A percentile compares a stretch with the other conserved stretches of the same genome.
phyloP scores from a whole-genome alignment of 92 coral and sea anemone genomes.

The Zoanthus solanderi region DNA sequence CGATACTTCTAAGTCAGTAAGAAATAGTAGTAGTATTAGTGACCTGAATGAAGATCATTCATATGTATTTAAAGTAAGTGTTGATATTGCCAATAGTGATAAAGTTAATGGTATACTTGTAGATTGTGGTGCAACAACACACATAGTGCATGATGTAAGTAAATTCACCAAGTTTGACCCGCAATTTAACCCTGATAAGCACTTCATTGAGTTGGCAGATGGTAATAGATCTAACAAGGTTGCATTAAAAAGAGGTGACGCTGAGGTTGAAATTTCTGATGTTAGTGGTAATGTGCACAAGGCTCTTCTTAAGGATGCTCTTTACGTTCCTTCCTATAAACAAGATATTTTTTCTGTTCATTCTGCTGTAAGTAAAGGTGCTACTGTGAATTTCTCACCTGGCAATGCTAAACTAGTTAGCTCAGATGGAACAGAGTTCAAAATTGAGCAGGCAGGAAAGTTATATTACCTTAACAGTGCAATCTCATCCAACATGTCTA shows the following conservation, averaged over 20 bases:
- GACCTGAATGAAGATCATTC: constrained; percentile 31
- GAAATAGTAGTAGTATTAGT: background rate
- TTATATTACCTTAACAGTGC: constrained; percentile 44
- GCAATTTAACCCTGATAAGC: constrained; percentile 30
- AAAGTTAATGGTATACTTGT: constrained; percentile 36
- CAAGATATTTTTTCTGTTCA: constrained; percentile 65
- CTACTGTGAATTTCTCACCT: constrained; percentile 55
- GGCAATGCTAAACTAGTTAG: constrained; percentile 41
- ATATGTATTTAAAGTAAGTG: constrained; percentile 40
- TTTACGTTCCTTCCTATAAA: constrained; percentile 59
- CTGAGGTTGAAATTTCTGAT: constrained; percentile 43
- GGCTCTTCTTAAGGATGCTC: constrained; percentile 51
- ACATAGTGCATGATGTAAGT: constrained; percentile 39
- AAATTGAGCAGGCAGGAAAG: constrained; percentile 56
- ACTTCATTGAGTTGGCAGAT: constrained; percentile 56
- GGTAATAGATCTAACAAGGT: constrained; percentile 56
- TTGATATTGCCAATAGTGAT: background rate
- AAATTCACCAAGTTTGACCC: constrained; percentile 55
- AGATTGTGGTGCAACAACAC: constrained; percentile 55
- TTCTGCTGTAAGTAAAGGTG: constrained; percentile 56
- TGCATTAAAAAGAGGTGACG: constrained; percentile 60
- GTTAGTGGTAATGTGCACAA: constrained; percentile 42
- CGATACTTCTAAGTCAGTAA: constrained; percentile 6
- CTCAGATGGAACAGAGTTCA: constrained; percentile 50
- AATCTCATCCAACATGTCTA: constrained; percentile 14